Conservation (phyloP, 2,113 vertebrate genomes). For the Platycercus adscitus region DNA sequence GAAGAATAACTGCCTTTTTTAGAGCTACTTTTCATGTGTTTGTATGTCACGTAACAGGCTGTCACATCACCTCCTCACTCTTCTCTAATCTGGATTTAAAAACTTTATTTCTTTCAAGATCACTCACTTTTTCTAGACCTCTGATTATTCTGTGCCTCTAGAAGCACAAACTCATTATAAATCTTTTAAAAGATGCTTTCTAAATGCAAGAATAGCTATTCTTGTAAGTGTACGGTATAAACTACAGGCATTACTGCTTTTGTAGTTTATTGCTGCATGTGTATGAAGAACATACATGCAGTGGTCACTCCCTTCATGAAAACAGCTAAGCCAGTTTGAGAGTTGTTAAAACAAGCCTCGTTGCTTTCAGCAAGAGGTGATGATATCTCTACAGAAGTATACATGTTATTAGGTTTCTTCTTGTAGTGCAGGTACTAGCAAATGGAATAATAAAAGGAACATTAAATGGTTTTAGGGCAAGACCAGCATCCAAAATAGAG, state of each 20-base stretch:
- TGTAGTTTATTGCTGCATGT: not conserved
- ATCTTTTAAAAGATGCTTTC: not conserved
- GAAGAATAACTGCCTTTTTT: not conserved
- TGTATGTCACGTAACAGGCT: not conserved
- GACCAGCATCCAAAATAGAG: not conserved
- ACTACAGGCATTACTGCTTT: not conserved
- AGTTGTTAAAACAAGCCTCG: not conserved
- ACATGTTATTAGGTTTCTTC: not conserved
- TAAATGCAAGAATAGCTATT: not conserved
- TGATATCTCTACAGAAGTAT: not conserved
- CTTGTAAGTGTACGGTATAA: not conserved
- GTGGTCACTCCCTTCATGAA: not conserved
- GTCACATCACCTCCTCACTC: not conserved
- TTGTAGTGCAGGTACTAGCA: not conserved
- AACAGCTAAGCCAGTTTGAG: not conserved
- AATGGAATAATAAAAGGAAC: not conserved
- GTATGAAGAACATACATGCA: rapidly evolving
- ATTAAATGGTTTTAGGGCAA: not conserved
- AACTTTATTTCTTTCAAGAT: not conserved
- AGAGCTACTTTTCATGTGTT: not conserved
- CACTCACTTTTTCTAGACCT: not conserved
- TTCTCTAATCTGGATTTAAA: not conserved
- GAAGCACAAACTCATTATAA: not conserved
- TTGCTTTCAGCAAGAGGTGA: not conserved
- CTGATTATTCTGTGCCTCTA: not conserved